Percentiles rank a stretch among this genome's conserved stretches.
phyloP scores from a whole-genome alignment of 2,888 invertebrate genomes.

The Cantharis rustica region DNA sequence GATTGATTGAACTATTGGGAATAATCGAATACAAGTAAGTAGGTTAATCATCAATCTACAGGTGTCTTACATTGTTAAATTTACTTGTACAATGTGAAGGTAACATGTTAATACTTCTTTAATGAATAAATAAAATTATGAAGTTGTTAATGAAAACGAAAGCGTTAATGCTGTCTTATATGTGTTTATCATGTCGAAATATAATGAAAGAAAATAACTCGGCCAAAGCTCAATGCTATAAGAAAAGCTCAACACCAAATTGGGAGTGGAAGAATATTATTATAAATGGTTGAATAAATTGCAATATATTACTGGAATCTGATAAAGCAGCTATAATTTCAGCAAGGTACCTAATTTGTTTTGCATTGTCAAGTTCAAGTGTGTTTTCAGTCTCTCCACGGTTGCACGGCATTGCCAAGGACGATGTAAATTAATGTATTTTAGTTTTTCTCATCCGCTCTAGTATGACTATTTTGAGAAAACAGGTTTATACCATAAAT shows the following conservation, averaged over 20 bases:
- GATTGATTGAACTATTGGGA: neutral
- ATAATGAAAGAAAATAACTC: neutral
- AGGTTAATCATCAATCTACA: neutral
- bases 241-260: neutral
- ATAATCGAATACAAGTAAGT: neutral
- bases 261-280: neutral
- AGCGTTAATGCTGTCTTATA: neutral
- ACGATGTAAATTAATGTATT: constrained; percentile 40
- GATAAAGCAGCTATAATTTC: neutral
- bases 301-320: neutral
- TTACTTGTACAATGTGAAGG: neutral
- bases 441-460: constrained; percentile 31
- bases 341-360: constrained; percentile 1
- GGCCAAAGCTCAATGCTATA: neutral
- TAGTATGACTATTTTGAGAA: constrained; percentile 41
- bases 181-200: neutral
- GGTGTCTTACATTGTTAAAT: neutral
- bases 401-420: constrained; percentile 44
- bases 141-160: neutral
- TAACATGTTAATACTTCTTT: neutral
- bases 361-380: constrained; percentile 25
- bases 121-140: neutral
- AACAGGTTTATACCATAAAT: constrained; percentile 40
- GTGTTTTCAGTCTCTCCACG: constrained; percentile 18
- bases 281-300: neutral